Base-by-base conservation (phyloP, 2,797 vertebrate species). In the Neostethus bicornis region DNA sequence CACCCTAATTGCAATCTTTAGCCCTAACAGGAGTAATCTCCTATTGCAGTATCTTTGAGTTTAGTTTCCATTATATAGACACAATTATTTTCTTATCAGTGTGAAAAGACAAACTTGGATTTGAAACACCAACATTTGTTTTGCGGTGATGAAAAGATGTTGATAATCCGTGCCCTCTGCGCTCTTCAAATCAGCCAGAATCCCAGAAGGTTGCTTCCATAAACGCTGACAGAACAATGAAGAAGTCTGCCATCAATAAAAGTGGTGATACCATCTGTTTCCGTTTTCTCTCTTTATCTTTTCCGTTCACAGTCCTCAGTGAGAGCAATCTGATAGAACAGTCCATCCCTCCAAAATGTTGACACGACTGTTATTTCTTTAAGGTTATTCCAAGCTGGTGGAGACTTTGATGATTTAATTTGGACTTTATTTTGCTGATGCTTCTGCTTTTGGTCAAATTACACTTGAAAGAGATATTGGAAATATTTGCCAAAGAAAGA, bases 291-390 rank as follows among this genome's bases (percentile, higher is more conserved):
- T 55, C 50, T 75, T 69, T 64, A 63, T 72, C 68, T 73, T 64
- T 60, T 61, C 46, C 67, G 60, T 66, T 61, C 61, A 70, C 80
- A 69, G 78, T 80, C 47, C 59, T 78, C 51, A 38, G 51, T 10
- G 21, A 61, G 39, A 64, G 59, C 46, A 50, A 70, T 71, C 74
- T 79, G 84, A 86, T 87, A 80, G 83, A 60, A 77, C 66, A 79
- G 73, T 58, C 68, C 41, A 51, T 61, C 73, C 61, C 51, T 75
- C 66, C 82, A 63, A 71, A 69, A 24, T 73, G 80, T 75, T 77
- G 80, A 81, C 75, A 71, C 66, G 63, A 74, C 69, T 60, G 66
- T 67, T 75, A 75, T 84, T 77, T 81, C 79, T 68, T 76, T 76
- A 65, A 73, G 71, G 77, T 81, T 82, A 77, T 54, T 31, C 4